Base-by-base conservation (phyloP, 2,797 vertebrate species). In the Halcyon chelicuti region DNA sequence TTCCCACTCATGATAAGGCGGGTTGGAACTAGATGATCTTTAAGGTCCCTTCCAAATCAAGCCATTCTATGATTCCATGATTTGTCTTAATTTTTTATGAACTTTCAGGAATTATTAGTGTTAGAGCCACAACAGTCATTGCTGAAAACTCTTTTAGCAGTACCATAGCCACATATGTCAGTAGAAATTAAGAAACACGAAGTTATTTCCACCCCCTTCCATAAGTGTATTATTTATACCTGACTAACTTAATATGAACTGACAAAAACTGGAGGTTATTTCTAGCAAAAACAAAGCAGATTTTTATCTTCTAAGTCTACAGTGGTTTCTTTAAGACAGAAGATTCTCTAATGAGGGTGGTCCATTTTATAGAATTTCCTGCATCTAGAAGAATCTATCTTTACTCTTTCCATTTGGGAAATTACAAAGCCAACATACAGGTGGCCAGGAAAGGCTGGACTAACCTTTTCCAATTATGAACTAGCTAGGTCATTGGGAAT, bases 401-500 rank as follows among this genome's bases (percentile, higher is more conserved):
- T 79, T 81, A 26, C 76, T 94, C 58, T 93, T 94, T 91, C 58
- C 40, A 71, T 86, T 88, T 79, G 70, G 20, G 33, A 93, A 94
- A 63, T 75, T 89, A 60, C 80, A 93, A 95, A 93, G 74, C n/a
- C 62, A 86, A 37, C 74, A 55, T 70, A 44, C 90, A 93, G 93
- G 94, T 96, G 95, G 92, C 28, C 93, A 92, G 93, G 92, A 96
- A 95, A 80, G 80, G 71, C 72, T 80, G 75, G 90, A 92, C 96
- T 95, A 88, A 94, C 81, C 66, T 91, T 91, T 94, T 52, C 60
- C 61, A 94, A 78, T 79, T 91, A 76, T 81, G 44, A 88, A 77
- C 67, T 94, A 39, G 49, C 62, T 79, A 72, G 82, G 78, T 84
- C 89, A 68, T 17, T 71, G 54, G 31, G 62, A 86, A 88, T 33